Base-by-base conservation (phyloP, 2,113 vertebrate species). In the Cynoglossus semilaevis region DNA sequence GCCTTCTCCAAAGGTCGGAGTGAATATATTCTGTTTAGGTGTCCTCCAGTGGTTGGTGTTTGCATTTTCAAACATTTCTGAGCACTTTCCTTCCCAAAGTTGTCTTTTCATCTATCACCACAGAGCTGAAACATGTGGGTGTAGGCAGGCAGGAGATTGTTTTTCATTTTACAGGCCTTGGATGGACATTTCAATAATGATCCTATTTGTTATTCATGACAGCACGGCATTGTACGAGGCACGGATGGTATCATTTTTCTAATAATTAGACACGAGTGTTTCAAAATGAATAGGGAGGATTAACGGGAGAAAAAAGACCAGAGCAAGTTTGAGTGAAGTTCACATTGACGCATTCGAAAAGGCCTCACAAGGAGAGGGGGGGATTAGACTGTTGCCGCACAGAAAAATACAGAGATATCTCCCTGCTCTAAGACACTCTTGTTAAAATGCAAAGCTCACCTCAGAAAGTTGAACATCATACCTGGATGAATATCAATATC, bases 131-230 rank as follows among this genome's bases (percentile, higher is more conserved):
- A 70, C 57, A 73, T 67, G 79, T 73, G 77, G 77, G 77, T 19
- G 74, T 67, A 81, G 57, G 67, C 47, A 53, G 63, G 51, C 56
- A 68, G 64, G 63, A 82, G 66, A 74, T 76, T 80, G 69, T 54
- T 86, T 80, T 79, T 75, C 74, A 75, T 72, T 22, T 43, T 38
- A 51, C 63, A 63, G 53, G 57, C 69, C 55, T 58, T 17, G 57
- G 63, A 82, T 78, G 72, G 78, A 72, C 72, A 73, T 87, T 85
- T 87, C 18, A 67, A 76, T 83, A 85, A 86, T 81, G 70, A 84
- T 63, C 50, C 64, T 69, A 78, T 86, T 85, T 78, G 81, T 84
- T 83, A 84, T 84, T 84, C 72, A 72, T 69, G 64, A 62, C 77
- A 84, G 63, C 58, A 56, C 65, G 61, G 72, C 63, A 69, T 19